Percentiles rank a stretch among this genome's conserved stretches.
These are phyloP conservation scores for Drosophila seguyi DNA, from an alignment of 1,140 invertebrate genomes.

Conservation along the genomic window DNA sequence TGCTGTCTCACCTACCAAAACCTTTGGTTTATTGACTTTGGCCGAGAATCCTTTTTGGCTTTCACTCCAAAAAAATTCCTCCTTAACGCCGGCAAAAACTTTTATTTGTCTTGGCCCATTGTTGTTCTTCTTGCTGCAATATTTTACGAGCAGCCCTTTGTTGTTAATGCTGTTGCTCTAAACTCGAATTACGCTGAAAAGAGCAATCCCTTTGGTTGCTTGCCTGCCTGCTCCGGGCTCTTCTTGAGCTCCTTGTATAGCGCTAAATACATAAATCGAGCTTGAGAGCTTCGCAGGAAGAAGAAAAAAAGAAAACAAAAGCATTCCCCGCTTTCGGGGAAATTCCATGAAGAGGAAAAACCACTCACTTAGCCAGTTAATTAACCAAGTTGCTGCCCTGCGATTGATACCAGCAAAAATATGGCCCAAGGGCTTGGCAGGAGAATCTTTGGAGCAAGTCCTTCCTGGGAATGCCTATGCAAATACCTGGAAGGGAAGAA, in stretches of 20 bases:
- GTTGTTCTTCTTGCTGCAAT: conserved; percentile 45
- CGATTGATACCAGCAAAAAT: conserved; percentile 23
- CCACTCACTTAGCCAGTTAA: conserved; percentile 51
- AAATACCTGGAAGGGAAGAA: conserved; percentile 17
- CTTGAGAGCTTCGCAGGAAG: conserved; percentile 14
- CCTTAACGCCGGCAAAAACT: conserved; percentile 30
- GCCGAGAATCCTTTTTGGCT: conserved; percentile 46
- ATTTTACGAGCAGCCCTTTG: conserved; percentile 48
- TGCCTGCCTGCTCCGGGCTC: not conserved
- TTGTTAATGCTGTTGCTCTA: conserved; percentile 30
- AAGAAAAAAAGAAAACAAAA: too few relatives aligned
- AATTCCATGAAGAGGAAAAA: conserved; percentile 21
- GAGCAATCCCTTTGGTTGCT: conserved; percentile 29
- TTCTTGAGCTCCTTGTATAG: not conserved
- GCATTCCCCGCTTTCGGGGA: conserved; percentile 10
- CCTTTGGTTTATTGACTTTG: conserved; percentile 64
- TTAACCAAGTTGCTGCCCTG: conserved; percentile 23
- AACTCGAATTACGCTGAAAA: conserved; percentile 60
- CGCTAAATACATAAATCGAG: conserved; percentile 65
- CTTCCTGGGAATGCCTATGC: conserved; percentile 27
- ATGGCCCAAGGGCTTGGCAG: not conserved
- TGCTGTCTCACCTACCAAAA: not conserved
- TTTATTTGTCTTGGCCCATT: conserved; percentile 64
- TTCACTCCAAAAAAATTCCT: conserved; percentile 57
- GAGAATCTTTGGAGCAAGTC: not conserved